Conservation (phyloP, 37 sponge, comb jelly and placozoan species). For the Dysidea cf. avara region DNA sequence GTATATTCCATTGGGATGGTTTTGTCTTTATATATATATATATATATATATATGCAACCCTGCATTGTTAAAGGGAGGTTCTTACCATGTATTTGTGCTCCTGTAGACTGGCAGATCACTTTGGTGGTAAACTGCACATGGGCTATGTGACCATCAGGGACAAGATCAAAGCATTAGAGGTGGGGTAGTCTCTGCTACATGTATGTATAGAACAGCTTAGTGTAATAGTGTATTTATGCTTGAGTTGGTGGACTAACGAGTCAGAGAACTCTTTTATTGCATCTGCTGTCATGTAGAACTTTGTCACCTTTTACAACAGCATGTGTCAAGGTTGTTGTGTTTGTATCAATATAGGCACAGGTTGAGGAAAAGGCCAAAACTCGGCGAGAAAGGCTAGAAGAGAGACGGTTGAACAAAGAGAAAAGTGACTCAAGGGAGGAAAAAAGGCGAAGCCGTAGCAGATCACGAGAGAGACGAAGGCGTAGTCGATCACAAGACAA, state of each 20-base stretch:
- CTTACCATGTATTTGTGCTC: no score
- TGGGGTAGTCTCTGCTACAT: conserved; percentile 27
- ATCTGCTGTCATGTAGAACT: not conserved
- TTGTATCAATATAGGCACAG: conserved; percentile 11
- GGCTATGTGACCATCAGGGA: conserved; percentile 96
- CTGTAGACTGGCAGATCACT: conserved; percentile 98
- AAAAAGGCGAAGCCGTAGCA: conserved; percentile 7
- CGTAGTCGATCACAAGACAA: conserved; percentile 8
- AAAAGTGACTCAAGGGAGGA: conserved; percentile 6
- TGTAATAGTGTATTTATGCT: not conserved
- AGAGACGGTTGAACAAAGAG: not conserved
- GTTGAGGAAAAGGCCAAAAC: conserved; percentile 15
- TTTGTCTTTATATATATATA: no score
- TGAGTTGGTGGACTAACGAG: not conserved
- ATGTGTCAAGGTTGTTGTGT: no score
- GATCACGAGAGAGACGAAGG: conserved; percentile 29
- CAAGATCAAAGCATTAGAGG: conserved; percentile 82
- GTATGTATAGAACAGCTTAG: not conserved
- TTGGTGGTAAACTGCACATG: conserved; percentile 98
- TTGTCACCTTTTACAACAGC: not conserved
- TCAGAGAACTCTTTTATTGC: not conserved
- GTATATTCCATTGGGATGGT: no score
- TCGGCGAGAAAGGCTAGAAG: not conserved
- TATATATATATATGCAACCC: no score
- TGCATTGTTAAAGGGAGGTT: no score